These are phyloP conservation scores for Aphidius ervi DNA, from an alignment of 1,140 invertebrate species.

Conservation along the genomic window DNA sequence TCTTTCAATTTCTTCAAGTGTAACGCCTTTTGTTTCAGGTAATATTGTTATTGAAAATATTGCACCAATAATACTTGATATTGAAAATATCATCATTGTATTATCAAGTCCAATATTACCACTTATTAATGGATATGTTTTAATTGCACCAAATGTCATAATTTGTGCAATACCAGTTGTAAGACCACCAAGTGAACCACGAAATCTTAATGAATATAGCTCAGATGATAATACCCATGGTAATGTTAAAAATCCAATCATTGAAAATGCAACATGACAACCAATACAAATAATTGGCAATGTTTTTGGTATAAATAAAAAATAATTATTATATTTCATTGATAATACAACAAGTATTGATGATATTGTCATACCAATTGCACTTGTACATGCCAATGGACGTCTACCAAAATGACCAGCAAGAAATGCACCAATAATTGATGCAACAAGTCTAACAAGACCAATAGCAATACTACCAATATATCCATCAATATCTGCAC, in stretches of 20 bases:
- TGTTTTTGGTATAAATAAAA: conserved; percentile 31
- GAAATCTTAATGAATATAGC: conserved; percentile 64
- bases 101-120: conserved; percentile 60
- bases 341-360: conserved; percentile 56
- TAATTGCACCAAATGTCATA: conserved; percentile 67
- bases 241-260: conserved; percentile 69
- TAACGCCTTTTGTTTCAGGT: conserved; percentile 78
- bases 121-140: conserved; percentile 64
- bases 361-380: conserved; percentile 59
- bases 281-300: conserved; percentile 63
- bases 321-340: conserved; percentile 28
- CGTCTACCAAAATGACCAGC: conserved; percentile 68
- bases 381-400: conserved; percentile 63
- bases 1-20: conserved; percentile 72
- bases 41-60: conserved; percentile 66
- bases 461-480: conserved; percentile 72
- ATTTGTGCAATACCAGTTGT: conserved; percentile 68
- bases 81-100: conserved; percentile 73
- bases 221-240: conserved; percentile 75
- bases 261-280: conserved; percentile 66
- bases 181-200: conserved; percentile 65
- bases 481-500: conserved; percentile 64
- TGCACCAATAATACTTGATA: conserved; percentile 62
- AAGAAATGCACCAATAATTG: conserved; percentile 46
- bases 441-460: conserved; percentile 26